Conservation (phyloP, 2,113 vertebrate genomes). For the Cinclus cinclus region DNA sequence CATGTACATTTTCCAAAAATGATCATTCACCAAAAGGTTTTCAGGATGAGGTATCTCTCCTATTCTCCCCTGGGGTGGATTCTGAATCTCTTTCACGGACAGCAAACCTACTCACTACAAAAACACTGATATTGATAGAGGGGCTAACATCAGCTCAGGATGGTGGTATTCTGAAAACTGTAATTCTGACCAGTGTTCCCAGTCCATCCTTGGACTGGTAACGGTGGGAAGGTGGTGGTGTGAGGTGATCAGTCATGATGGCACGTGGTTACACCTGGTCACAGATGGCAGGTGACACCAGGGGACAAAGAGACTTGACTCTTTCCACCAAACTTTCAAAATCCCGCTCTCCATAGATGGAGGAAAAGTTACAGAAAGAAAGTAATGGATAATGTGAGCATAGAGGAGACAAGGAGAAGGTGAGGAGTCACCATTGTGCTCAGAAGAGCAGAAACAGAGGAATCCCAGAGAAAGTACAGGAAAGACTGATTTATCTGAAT, state of each 20-base stretch:
- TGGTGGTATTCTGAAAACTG: neutral
- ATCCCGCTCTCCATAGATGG: neutral
- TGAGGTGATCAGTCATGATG: neutral
- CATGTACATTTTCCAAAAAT: fast-evolving
- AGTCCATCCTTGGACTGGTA: too few species aligned
- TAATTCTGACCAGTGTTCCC: fast-evolving
- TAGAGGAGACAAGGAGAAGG: neutral
- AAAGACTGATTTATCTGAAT: neutral
- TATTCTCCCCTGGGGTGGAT: neutral
- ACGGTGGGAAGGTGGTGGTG: neutral
- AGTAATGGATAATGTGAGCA: neutral
- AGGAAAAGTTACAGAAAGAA: neutral
- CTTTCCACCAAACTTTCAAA: neutral
- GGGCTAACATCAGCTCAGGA: neutral
- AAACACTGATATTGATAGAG: neutral
- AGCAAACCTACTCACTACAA: neutral
- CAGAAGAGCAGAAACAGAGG: neutral
- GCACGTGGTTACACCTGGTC: neutral
- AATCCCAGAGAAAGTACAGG: fast-evolving
- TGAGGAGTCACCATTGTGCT: neutral
- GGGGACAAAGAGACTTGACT: neutral
- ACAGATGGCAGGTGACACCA: neutral
- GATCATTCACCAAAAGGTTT: neutral
- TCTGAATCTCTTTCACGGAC: neutral
- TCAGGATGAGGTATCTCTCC: neutral